phyloP scores from a whole-genome alignment of 2,113 vertebrate species.

The Atrichornis clamosus region DNA sequence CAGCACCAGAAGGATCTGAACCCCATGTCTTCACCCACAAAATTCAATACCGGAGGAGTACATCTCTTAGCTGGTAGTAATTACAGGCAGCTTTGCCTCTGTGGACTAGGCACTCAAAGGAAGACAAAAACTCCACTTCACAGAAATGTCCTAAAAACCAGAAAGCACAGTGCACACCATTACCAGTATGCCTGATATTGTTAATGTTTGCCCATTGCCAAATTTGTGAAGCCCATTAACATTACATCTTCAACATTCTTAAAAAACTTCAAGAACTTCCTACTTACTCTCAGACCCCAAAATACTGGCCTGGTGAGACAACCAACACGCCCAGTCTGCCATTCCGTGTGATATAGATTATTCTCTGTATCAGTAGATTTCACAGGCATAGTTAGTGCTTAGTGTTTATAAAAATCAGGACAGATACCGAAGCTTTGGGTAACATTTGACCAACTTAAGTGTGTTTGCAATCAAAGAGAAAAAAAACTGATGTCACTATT shows the following conservation, averaged over 20 bases:
- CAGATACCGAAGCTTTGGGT: neutral
- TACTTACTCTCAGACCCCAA: neutral
- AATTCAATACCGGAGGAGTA: neutral
- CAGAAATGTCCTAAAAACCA: neutral
- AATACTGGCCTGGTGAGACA: neutral
- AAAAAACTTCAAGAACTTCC: neutral
- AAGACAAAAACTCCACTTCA: neutral
- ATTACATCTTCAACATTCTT: neutral
- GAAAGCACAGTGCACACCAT: neutral
- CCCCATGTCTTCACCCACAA: neutral
- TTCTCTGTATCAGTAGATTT: neutral
- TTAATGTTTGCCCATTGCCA: neutral
- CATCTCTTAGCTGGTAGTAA: neutral
- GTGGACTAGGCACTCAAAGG: neutral
- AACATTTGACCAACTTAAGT: neutral
- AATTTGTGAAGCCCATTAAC: neutral
- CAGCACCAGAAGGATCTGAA: constrained; percentile 16
- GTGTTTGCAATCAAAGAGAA: neutral
- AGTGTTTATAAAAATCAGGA: neutral
- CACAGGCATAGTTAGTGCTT: neutral
- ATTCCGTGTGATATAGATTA: neutral
- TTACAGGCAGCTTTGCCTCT: neutral
- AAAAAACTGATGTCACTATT: neutral
- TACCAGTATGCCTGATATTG: neutral
- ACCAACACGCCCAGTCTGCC: neutral